Percentiles rank a stretch among this genome's conserved stretches.
phyloP scores from a whole-genome alignment of 1,140 invertebrate species.

The Caenorhabditis brenneri region DNA sequence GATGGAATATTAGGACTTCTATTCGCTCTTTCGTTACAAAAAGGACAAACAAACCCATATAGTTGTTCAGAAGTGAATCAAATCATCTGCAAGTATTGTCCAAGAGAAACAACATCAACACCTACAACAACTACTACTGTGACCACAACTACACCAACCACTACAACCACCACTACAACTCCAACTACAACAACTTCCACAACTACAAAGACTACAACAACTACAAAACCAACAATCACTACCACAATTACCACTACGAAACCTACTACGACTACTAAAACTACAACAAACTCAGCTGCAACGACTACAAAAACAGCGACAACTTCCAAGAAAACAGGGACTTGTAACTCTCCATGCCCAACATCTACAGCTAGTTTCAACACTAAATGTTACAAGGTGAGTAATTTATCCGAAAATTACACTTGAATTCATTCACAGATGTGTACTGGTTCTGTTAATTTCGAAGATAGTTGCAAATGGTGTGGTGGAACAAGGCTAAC shows the following conservation, averaged over 20 bases:
- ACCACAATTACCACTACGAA: neutral
- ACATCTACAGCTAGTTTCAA: neutral
- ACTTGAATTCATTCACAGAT: neutral
- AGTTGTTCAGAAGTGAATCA: neutral
- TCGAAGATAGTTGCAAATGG: neutral
- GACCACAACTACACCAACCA: neutral
- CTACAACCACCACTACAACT: neutral
- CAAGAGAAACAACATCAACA: neutral
- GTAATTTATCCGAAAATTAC: neutral
- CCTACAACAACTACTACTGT: neutral
- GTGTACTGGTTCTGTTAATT: neutral
- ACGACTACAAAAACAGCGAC: neutral
- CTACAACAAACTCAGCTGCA: neutral
- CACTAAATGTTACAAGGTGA: neutral
- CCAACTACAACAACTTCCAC: neutral
- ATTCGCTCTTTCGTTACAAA: neutral
- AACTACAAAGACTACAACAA: neutral
- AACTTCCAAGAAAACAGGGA: neutral
- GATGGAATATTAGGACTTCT: neutral
- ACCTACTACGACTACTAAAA: neutral
- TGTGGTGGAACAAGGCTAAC: neutral
- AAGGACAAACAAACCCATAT: neutral
- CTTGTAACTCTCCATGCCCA: neutral
- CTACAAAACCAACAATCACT: neutral
- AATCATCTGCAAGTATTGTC: constrained; percentile 5